phyloP scores from a whole-genome alignment of 2,113 vertebrate species.

The Psilopsiagon aurifrons region DNA sequence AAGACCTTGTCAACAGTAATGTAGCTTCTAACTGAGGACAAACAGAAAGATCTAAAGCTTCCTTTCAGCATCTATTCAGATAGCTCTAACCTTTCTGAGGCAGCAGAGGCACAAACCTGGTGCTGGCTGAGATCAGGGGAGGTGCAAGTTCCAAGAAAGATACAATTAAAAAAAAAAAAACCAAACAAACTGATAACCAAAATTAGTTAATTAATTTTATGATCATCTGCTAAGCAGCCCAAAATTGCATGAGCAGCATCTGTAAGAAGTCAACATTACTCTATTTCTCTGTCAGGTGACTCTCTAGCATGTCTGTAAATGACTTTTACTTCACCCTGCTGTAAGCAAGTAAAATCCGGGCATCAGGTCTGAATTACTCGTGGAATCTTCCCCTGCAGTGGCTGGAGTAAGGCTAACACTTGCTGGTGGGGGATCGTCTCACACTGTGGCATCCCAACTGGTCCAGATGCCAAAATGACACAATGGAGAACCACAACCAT shows the following conservation, averaged over 20 bases:
- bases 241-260: neutral
- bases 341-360: neutral
- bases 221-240: neutral
- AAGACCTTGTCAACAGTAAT: neutral
- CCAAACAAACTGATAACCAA: neutral
- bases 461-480: neutral
- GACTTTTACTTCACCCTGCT: neutral
- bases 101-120: neutral
- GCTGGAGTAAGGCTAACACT: neutral
- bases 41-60: neutral
- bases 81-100: neutral
- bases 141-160: neutral
- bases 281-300: neutral
- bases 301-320: neutral
- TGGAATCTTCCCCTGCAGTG: neutral
- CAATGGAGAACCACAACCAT: fast-evolving
- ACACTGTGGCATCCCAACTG: neutral
- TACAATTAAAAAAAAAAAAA: neutral
- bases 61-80: neutral
- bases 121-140: neutral
- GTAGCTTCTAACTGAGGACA: neutral
- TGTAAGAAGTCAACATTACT: neutral
- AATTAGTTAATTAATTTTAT: neutral
- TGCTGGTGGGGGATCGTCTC: neutral
- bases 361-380: neutral